Evolutionary conservation across 1,140 invertebrate species (phyloP).

Genomic region (silkworm (Bombyx mori)): DNA sequence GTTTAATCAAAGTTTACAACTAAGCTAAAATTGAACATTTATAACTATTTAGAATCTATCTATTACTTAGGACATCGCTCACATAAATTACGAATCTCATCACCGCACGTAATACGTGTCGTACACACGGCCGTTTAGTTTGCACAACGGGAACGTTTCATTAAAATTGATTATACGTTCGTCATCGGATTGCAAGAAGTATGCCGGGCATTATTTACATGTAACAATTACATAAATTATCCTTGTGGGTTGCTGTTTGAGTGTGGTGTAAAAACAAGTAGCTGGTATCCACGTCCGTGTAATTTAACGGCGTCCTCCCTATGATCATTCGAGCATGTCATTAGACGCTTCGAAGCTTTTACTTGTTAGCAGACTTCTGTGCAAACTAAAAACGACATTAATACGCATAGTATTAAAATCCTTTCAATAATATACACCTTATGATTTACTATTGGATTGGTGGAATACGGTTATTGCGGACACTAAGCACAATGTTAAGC

Average conservation of each 20-base stretch:
- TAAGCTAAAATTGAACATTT: no score
- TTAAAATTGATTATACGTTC: constrained; percentile 13
- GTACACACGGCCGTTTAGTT: constrained; percentile 5
- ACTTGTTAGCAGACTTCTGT: constrained; percentile 14
- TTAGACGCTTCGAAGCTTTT: constrained; percentile 21
- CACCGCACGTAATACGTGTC: neutral
- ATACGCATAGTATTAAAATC: constrained; percentile 12
- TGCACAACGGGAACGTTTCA: neutral
- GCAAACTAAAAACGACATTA: constrained; percentile 20
- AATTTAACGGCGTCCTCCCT: constrained; percentile 31
- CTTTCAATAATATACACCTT: no score
- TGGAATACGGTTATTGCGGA: no score
- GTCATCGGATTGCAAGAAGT: constrained; percentile 41
- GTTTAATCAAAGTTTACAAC: no score
- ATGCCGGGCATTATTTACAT: constrained; percentile 30
- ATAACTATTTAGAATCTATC: no score
- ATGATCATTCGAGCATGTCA: constrained; percentile 36
- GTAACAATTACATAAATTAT: constrained; percentile 39
- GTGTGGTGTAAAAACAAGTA: constrained; percentile 35
- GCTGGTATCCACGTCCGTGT: constrained; percentile 33
- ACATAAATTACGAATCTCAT: neutral
- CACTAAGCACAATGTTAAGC: no score
- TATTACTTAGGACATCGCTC: no score
- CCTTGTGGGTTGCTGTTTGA: constrained; percentile 33
- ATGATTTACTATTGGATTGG: no score